Evolutionary conservation across 1,140 invertebrate genomes (phyloP).

Genomic region (Drosophila neocordata): DNA sequence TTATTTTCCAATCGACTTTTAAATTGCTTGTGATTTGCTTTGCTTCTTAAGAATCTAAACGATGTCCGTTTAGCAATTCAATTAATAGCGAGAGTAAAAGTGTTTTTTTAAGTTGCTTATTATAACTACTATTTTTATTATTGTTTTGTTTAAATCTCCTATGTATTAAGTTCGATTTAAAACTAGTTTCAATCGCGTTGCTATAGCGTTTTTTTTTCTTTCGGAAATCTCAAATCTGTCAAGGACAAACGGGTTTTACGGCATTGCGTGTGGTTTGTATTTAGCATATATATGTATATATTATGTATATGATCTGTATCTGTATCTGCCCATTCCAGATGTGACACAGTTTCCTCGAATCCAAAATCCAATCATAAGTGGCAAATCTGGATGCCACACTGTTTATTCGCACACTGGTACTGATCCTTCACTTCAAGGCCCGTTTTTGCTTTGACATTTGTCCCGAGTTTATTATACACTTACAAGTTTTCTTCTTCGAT

Average conservation of each 20-base stretch:
- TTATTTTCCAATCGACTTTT: constrained; percentile 53
- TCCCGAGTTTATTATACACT: neutral
- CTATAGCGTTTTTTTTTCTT: constrained; percentile 30
- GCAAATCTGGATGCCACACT: constrained; percentile 1
- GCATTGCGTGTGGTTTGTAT: constrained; percentile 44
- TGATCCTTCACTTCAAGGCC: constrained; percentile 25
- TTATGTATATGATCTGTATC: constrained; percentile 38
- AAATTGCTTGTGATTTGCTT: constrained; percentile 21
- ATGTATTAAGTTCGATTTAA: constrained; percentile 37
- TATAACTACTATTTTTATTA: neutral
- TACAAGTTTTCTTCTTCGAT: constrained; percentile 8
- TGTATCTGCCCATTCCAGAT: constrained; percentile 22
- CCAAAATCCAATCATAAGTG: constrained; percentile 6
- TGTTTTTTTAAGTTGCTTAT: constrained; percentile 16
- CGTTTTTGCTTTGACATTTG: neutral
- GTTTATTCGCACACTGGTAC: neutral
- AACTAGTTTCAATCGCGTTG: constrained; percentile 44
- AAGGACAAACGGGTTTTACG: constrained; percentile 57
- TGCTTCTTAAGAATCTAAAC: constrained; percentile 33
- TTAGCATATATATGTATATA: constrained; percentile 63
- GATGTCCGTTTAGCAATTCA: neutral
- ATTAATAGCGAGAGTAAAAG: constrained; percentile 42
- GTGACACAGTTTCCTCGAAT: constrained; percentile 48
- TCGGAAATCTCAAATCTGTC: constrained; percentile 33
- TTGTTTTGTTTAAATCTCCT: constrained; percentile 13